Evolutionary conservation across 2,113 vertebrate species (phyloP), one percentile per base, ranked within the genome.

Genomic region (Prunella himalayana): DNA sequence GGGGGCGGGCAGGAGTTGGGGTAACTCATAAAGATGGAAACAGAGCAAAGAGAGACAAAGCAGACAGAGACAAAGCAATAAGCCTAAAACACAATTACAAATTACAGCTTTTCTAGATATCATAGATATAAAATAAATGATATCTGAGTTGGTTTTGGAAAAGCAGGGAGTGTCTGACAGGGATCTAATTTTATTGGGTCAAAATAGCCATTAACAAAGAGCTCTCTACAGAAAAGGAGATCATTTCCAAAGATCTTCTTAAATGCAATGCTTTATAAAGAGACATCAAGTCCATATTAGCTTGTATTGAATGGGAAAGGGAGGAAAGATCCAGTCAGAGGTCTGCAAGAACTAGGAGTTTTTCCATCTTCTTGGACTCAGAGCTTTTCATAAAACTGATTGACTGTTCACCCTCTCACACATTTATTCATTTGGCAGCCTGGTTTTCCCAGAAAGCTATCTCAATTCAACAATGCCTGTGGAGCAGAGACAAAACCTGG

Each of bases 341-440:
- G 11, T 61, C 79, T 72, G 70, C 27, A 82, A 90, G 75, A 85
- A 72, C 56, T 37, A 65, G 39, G 57, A 83, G 44, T 47, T 91
- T 88, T 92, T 92, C 54, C 61, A 87, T 72, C 82, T 94, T 92
- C 78, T 90, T 2, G 4, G 45, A 66, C 60, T 82, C 27, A 17
- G 51, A 86, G 45, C 33, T 87, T 84, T 96, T 88, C 80, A 94
- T 77, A 92, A 94, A 93, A 88, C 51, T 71, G 85, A 93, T 72
- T 71, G 77, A 92, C 59, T 79, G 81, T 69, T 89, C 51, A 20
- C 30, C 37, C 37, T 45, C 63, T 93, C 80, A 61, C 39, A 37
- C 94, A 94, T 88, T 95, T 95, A 93, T 76, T 96, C 77, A 73
- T 95, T 90, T 95, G 96, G 90, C 88, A 96, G 94, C 45, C 71